Conservation (phyloP, 2,888 invertebrate species). For the Melanostoma scalare region DNA sequence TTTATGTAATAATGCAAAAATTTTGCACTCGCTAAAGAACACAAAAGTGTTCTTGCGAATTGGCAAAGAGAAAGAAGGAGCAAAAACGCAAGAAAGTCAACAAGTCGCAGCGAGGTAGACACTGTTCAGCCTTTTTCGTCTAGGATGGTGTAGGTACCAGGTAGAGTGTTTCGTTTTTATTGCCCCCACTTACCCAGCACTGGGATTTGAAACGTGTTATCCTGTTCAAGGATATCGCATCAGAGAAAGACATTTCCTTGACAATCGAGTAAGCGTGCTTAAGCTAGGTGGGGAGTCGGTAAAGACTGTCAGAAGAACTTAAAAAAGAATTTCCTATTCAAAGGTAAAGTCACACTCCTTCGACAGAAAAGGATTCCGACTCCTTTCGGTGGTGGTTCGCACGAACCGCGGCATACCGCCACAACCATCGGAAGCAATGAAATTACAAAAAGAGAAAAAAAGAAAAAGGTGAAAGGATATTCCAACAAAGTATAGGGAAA, state of each 20-base stretch:
- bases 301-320: not conserved
- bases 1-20: slow-evolving; percentile 56
- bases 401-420: slow-evolving; percentile 50
- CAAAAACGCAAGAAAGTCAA: slow-evolving; percentile 58
- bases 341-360: slow-evolving; percentile 39
- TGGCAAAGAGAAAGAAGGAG: slow-evolving; percentile 29
- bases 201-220: slow-evolving; percentile 12
- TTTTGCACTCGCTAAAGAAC: slow-evolving; percentile 35
- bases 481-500: slow-evolving; percentile 37
- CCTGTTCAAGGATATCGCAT: not conserved
- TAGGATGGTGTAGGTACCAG: not conserved
- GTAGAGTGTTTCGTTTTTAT: slow-evolving; percentile 43
- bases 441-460: not conserved
- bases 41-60: slow-evolving; percentile 34
- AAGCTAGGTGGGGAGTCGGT: slow-evolving; percentile 3
- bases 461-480: slow-evolving; percentile 30
- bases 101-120: slow-evolving; percentile 61
- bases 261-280: slow-evolving; percentile 17
- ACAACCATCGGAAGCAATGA: slow-evolving; percentile 23
- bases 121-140: slow-evolving; percentile 19
- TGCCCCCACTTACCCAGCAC: slow-evolving; percentile 61
- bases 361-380: slow-evolving; percentile 41
- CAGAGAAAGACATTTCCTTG: slow-evolving; percentile 4
- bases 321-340: slow-evolving; percentile 34
- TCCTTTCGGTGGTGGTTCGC: slow-evolving; percentile 49